Conservation (phyloP, 2,888 invertebrate species). For the Conops quadrifasciatus region DNA sequence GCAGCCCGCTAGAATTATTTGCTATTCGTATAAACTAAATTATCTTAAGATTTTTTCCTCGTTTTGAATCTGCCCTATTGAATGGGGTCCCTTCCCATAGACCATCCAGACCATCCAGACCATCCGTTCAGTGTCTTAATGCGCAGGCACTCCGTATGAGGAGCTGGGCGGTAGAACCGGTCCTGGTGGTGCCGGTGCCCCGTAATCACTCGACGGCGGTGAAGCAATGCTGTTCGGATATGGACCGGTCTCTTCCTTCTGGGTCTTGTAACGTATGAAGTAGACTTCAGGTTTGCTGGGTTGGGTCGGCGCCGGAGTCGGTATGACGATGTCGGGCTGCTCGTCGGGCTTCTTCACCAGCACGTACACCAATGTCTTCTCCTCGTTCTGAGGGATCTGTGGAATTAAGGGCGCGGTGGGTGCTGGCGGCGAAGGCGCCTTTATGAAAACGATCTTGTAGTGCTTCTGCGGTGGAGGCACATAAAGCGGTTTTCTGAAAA, state of each 20-base stretch:
- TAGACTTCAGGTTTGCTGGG: conserved; percentile 80
- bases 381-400: conserved; percentile 75
- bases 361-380: conserved; percentile 79
- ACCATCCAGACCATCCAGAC: no score
- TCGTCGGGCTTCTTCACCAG: conserved; percentile 80
- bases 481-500: conserved; percentile 66
- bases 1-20: no score
- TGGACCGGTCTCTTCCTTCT: conserved; percentile 65
- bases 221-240: conserved; percentile 64
- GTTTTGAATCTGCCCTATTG: no score
- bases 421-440: conserved; percentile 73
- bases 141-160: conserved; percentile 62
- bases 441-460: conserved; percentile 83
- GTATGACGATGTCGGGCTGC: conserved; percentile 73
- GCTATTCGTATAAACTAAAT: no score
- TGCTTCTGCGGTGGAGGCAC: conserved; percentile 76
- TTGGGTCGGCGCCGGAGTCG: conserved; percentile 76
- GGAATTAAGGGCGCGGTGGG: conserved; percentile 72
- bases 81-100: no score
- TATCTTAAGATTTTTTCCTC: no score
- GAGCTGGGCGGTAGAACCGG: conserved; percentile 63
- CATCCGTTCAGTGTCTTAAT: conserved; percentile 46
- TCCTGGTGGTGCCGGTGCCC: conserved; percentile 59
- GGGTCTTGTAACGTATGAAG: conserved; percentile 80
- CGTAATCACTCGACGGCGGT: conserved; percentile 59